Evolutionary conservation across 2,888 invertebrate genomes (phyloP), one percentile per base, ranked within the genome.

Genomic region (Syritta pipiens): DNA sequence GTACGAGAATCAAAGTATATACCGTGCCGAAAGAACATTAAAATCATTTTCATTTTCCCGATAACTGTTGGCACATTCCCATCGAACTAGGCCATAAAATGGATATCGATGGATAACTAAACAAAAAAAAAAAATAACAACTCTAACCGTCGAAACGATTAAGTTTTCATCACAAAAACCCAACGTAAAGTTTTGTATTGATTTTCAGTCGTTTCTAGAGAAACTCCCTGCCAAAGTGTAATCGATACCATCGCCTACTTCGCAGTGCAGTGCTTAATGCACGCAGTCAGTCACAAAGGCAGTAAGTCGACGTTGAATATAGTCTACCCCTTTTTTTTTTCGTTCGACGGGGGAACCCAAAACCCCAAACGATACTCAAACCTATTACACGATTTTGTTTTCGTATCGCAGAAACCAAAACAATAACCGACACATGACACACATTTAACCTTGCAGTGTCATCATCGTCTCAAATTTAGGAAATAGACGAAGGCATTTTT

Each of bases 191-290:
- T 19, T 14, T 44, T 7, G 37, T 76, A 76, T 76, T 46, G 76
- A 76, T 71, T 76, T 76, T 71, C 57, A 46, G 24, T 44, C 35
- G 76, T 76, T 76, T 59, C 76, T 71, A 71, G 44, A 65, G 76
- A 63, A 71, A 76, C 76, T 59, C 63, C 57, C 63, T 14, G 55
- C 20, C 51, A 59, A n/a, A 65, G 63, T 76, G 63, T 76, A 76
- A 76, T 71, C 76, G 24, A 76, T 76, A 76, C 28, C 7, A n/a
- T n/a, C n/a, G n/a, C n/a, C n/a, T n/a, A n/a, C n/a, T n/a, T n/a
- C n/a, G n/a, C n/a, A n/a, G 20, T 35, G 12, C 22, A 6, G 44
- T 19, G 4, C 44, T 32, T 14, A 55, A 55, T 69, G 62, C 76
- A 69, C 28, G 10, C 40, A 44, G 37, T 51, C 10, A 26, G 44